Evolutionary conservation across 2,888 invertebrate genomes (phyloP).

Genomic region (Pachymerium ferrugineum): DNA sequence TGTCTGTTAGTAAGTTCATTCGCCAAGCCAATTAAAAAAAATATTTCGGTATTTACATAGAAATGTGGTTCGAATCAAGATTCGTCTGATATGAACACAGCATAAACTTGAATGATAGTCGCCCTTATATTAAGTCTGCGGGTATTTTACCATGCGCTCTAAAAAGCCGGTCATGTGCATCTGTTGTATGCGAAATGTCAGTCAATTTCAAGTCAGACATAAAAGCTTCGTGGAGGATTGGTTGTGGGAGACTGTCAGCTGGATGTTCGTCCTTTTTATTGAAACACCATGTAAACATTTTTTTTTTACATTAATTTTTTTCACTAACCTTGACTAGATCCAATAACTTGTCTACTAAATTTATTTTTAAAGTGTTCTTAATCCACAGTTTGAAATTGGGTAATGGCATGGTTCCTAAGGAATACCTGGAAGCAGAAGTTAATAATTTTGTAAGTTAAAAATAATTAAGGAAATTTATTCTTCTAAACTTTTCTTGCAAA

Average conservation of each 20-base stretch:
- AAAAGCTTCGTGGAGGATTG: slow-evolving; percentile 51
- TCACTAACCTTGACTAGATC: background rate
- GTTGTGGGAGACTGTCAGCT: slow-evolving; percentile 47
- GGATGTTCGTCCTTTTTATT: slow-evolving; percentile 39
- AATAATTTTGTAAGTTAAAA: background rate
- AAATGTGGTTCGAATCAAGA: too few species aligned
- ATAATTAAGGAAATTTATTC: background rate
- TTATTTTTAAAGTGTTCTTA: slow-evolving; percentile 62
- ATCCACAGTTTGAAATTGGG: slow-evolving; percentile 81
- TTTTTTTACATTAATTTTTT: background rate
- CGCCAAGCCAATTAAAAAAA: too few species aligned
- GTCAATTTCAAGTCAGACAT: slow-evolving; percentile 55
- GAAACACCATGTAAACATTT: background rate
- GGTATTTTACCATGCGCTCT: slow-evolving; percentile 71
- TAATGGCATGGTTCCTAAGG: slow-evolving; percentile 64
- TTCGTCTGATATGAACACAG: too few species aligned
- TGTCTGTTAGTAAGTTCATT: too few species aligned
- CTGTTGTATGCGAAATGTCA: slow-evolving; percentile 59
- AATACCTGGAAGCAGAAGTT: slow-evolving; percentile 58
- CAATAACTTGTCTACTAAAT: slow-evolving; percentile 46
- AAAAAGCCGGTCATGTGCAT: slow-evolving; percentile 76
- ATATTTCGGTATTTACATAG: too few species aligned
- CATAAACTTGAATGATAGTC: too few species aligned
- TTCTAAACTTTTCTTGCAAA: too few species aligned
- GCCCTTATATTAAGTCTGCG: too few species aligned